Base-by-base conservation (phyloP, 1,140 invertebrate genomes). In the Diploscapter pachys region DNA sequence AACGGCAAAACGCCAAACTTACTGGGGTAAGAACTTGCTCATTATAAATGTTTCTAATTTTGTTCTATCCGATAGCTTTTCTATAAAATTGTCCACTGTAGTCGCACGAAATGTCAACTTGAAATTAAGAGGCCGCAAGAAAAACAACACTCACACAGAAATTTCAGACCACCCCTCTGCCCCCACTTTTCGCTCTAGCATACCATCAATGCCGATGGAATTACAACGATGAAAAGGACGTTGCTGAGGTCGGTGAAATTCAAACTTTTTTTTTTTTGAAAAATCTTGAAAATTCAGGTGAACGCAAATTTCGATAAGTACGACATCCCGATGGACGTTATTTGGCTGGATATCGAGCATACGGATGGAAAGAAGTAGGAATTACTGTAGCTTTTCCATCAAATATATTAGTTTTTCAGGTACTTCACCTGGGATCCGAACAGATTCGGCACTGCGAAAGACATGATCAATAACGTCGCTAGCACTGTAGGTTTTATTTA, bases 271-370 rank as follows among this genome's bases (percentile, higher is more conserved):
- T 9, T 59, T 59, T 9, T 59, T 59, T 31, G 31, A 11, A 31
- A 31, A 11, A 59, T 1, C 31, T 59, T 59, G 49, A 31, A 31
- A 31, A 31, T 31, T 31, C 31, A 50, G 6, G 66, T 68, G 0
- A 90, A 93, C 78, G 89, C 91, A 4, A 91, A 86, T 88, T 87
- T 97, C 86, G 97, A 99, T 87, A 88, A 90, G 55, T 89, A 94
- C 85, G 93, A 99, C 86, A 91, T 99, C 76, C 96, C 97, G 3
- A 89, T 93, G 86, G 97, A 99, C 88, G 91, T 92, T 3, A 91
- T 99, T 81, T 99, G 97, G 97, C 88, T 99, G n/a, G 97, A 99
- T 86, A 98, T 99, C 86, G 97, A 99, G 86, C 95, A 99, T 84
- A 98, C 97, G 0, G 93, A 98, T 87, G 90, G 90, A 55, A 98